Evolutionary conservation across 1,140 invertebrate genomes (phyloP), one percentile per base, ranked within the genome.

Genomic region (Zaprionus ornatus): DNA sequence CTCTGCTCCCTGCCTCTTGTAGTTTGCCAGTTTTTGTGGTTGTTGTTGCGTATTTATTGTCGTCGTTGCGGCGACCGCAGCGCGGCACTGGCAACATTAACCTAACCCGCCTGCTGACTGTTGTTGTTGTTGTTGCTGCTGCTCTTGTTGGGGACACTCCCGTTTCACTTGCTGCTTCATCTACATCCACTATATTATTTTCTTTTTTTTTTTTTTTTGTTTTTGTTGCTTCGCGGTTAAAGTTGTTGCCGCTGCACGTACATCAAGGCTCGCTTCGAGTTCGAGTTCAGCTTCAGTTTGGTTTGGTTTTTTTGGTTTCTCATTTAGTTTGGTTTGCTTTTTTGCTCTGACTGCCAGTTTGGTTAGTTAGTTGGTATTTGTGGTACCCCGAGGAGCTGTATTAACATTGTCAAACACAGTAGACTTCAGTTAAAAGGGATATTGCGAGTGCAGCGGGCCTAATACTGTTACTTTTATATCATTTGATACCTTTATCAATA

Each of bases 11-110:
- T 17, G 4, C 4, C 15, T 17, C 3, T 6, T 55, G 23, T 55
- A 17, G 25, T 66, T 17, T 52, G 29, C 23, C 17, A 4, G 48
- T 60, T 63, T 40, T 65, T 65, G 52, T 56, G 48, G 63, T 65
- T 80, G 64, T 57, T 76, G 77, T 78, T 81, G 71, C 78, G 73
- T 87, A 84, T 88, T 87, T 87, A 88, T 87, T 87, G 79, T 87
- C 80, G 66, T 83, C 60, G 74, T 76, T 71, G 68, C 37, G 60
- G 74, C 69, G 62, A 71, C 68, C 74, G 54, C 73, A 75, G 69
- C 74, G 61, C 59, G 57, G 61, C 62, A 57, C 60, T 52, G 67
- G 67, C 80, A 78, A 73, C 77, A 65, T 79, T 80, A 77, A 77
- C 62, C 80, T 80, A 77, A 77, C 57, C 80, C 71, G 59, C 59